Evolutionary conservation across 2,888 invertebrate genomes (phyloP), one percentile per base, ranked within the genome.

Genomic region (Scelioninae gen. 2): DNA sequence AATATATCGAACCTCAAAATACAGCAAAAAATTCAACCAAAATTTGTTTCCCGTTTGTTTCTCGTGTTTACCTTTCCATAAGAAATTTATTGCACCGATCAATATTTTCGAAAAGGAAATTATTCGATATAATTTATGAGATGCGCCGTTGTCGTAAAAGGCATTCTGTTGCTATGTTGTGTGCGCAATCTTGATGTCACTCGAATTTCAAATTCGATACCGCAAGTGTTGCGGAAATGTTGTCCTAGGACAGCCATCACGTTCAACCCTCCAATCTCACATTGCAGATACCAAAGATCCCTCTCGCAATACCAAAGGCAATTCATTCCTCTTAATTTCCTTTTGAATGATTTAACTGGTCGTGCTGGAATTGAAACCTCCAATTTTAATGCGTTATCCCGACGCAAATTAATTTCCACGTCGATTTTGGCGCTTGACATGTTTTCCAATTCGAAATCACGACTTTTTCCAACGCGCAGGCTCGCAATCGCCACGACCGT

Each of bases 301-400:
- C 43, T 53, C 28, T 60, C 19, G 19, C 18, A 53, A 46, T 37
- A 43, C 53, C 45, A 60, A 60, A 68, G 35, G 35, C 45, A 52
- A 68, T 68, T 52, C 50, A 68, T 58, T 52, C 43, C 43, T 52
- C 50, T 68, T 43, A 35, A 68, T 58, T 58, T 43, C 25, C 58
- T 52, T 43, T 58, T 52, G 52, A 68, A 58, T 67, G 13, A 68
- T 58, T 68, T 48, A 58, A 28, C 13, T 43, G 13, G 19, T 37
- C 43, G 6, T 16, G 4, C 13, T 45, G 52, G 2, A 31, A 58
- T 52, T 39, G 18, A 52, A 43, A 58, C 53, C 58, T 45, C 18
- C 13, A 50, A 58, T 52, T 68, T 68, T 50, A 39, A 48, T 67
- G 37, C 25, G 18, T 39, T 41, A 48, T 55, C 55, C 19, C 13